Percentiles rank a stretch among this genome's conserved stretches.
Evolutionary conservation across 1,140 invertebrate genomes (phyloP).

Genomic region (Pseudomyrmex pallidus): DNA sequence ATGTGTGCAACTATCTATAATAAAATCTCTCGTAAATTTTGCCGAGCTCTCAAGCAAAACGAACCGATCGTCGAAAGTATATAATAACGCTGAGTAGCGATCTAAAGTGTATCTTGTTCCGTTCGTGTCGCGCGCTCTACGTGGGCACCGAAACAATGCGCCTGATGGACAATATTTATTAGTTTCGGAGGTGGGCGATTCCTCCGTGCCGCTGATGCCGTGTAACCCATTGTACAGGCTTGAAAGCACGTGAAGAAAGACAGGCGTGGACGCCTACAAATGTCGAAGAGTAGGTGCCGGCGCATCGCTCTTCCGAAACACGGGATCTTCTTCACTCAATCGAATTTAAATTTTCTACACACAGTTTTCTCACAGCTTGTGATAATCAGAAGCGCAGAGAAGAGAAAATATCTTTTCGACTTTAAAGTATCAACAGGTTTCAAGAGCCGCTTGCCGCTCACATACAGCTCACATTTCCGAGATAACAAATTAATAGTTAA

Average conservation of each 20-base stretch:
- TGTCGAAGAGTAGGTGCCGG: constrained; percentile 69
- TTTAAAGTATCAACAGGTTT: no score
- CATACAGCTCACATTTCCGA: no score
- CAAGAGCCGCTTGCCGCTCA: no score
- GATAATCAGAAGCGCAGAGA: no score
- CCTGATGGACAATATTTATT: constrained; percentile 81
- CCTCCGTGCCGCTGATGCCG: constrained; percentile 59
- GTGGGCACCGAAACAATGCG: constrained; percentile 79
- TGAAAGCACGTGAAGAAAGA: constrained; percentile 73
- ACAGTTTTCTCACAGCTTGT: background rate
- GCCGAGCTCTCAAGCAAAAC: constrained; percentile 46
- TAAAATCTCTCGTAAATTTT: no score
- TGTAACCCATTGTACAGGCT: constrained; percentile 76
- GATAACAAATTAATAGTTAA: no score
- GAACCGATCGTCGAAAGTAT: constrained; percentile 42
- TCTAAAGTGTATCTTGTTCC: constrained; percentile 73
- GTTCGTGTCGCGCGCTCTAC: constrained; percentile 69
- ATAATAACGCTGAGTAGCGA: constrained; percentile 49
- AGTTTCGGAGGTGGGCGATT: constrained; percentile 79
- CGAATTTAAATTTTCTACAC: constrained; percentile 41
- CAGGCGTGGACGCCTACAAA: constrained; percentile 76
- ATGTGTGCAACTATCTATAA: no score
- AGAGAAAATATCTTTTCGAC: no score
- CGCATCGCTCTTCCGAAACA: constrained; percentile 70
- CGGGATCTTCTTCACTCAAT: constrained; percentile 59